A percentile compares a stretch with the other conserved stretches of the same genome.
phyloP scores from a whole-genome alignment of 2,888 invertebrate species.

The Oxycera nigricornis region DNA sequence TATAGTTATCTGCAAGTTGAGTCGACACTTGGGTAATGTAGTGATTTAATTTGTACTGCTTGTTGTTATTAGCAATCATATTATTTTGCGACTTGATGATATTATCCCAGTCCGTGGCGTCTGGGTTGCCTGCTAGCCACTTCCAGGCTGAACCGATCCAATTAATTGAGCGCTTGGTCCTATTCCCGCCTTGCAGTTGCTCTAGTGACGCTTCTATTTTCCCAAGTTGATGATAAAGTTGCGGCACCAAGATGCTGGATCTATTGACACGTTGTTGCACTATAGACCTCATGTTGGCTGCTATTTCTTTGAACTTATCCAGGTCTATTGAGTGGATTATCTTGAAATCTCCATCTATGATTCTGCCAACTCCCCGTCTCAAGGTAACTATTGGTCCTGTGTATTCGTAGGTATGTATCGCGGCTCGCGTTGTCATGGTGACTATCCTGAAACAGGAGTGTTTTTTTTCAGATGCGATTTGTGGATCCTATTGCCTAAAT shows the following conservation, averaged over 20 bases:
- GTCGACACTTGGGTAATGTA: slow-evolving; percentile 21
- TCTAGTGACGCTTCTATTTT: neutral
- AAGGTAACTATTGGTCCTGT: neutral
- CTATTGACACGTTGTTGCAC: too few species aligned
- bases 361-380: too few species aligned
- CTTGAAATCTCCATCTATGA: slow-evolving; percentile 2
- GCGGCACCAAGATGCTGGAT: neutral
- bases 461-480: slow-evolving; percentile 1
- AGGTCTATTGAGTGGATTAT: neutral
- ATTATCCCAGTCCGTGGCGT: slow-evolving; percentile 35
- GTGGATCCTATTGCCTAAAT: neutral
- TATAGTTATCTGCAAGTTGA: slow-evolving; percentile 30
- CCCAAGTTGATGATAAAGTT: neutral
- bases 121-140: slow-evolving; percentile 42
- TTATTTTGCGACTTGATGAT: slow-evolving; percentile 29
- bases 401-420: slow-evolving; percentile 1
- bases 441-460: slow-evolving; percentile 5
- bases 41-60: slow-evolving; percentile 39
- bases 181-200: slow-evolving; percentile 22
- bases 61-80: slow-evolving; percentile 39
- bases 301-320: neutral
- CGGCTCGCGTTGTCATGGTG: neutral
- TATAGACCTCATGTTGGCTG: too few species aligned
- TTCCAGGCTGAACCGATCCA: slow-evolving; percentile 43
- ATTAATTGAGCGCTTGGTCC: slow-evolving; percentile 39